These are phyloP conservation scores for Rhegmatorhina hoffmannsi DNA, from an alignment of 2,113 vertebrate genomes.

Conservation along the genomic window DNA sequence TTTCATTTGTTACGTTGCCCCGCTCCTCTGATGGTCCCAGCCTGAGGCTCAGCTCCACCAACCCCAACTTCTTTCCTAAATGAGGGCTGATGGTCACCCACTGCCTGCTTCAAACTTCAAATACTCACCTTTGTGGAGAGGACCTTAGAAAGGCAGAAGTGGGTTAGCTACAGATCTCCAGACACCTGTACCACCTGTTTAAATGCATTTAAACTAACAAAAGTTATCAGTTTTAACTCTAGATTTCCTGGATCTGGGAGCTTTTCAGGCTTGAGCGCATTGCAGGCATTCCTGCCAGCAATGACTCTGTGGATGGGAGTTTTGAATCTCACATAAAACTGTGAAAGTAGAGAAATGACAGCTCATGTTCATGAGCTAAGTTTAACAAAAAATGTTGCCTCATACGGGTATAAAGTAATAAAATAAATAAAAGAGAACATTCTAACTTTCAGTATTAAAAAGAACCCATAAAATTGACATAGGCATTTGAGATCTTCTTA, in stretches of 20 bases:
- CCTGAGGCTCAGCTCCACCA: not conserved
- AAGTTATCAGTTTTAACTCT: not conserved
- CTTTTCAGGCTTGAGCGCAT: not conserved
- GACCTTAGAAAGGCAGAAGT: not conserved
- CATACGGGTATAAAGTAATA: not conserved
- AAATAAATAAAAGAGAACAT: not conserved
- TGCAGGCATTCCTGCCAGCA: rapidly evolving
- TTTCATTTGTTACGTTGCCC: not conserved
- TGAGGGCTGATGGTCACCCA: not conserved
- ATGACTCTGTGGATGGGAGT: not conserved
- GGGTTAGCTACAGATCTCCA: not conserved
- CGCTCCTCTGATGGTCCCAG: not conserved
- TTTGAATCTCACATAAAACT: not conserved
- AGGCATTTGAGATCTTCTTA: not conserved
- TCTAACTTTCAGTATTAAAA: not conserved
- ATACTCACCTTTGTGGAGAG: not conserved
- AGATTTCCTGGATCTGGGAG: not conserved
- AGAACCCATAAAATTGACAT: not conserved
- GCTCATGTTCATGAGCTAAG: not conserved
- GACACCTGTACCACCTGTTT: not conserved
- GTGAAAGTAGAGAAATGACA: not conserved
- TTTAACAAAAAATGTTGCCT: not conserved
- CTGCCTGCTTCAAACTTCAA: not conserved
- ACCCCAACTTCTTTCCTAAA: not conserved
- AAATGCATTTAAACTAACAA: not conserved